These are phyloP conservation scores for Ctenopoma kingsleyae DNA, from an alignment of 2,797 vertebrate genomes.

Conservation along the genomic window DNA sequence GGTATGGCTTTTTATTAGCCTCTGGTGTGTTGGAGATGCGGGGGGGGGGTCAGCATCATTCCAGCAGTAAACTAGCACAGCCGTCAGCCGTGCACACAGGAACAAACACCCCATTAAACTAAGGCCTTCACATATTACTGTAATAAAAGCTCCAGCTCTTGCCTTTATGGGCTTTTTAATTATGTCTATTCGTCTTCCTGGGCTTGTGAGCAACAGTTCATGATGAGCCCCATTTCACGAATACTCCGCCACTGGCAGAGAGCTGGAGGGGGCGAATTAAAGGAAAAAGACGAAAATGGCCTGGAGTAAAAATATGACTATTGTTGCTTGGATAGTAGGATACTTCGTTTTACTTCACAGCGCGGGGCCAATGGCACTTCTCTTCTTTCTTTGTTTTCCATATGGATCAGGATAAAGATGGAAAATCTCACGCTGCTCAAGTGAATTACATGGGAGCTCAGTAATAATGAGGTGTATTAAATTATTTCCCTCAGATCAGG, in stretches of 20 bases:
- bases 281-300: conserved; percentile 41
- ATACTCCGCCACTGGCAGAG: conserved; percentile 51
- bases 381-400: conserved; percentile 35
- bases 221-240: conserved; percentile 72
- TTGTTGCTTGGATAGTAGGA: conserved; percentile 32
- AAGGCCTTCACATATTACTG: conserved; percentile 78
- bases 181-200: conserved; percentile 82
- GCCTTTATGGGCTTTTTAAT: conserved; percentile 84
- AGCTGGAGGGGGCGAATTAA: conserved; percentile 56
- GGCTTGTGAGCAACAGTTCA: conserved; percentile 77
- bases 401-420: conserved; percentile 37
- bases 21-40: conserved; percentile 53
- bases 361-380: neutral
- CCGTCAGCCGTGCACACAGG: conserved; percentile 62
- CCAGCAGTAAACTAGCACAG: conserved; percentile 57
- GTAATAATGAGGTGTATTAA: conserved; percentile 39
- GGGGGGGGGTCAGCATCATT: conserved; percentile 41
- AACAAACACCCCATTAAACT: conserved; percentile 82
- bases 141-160: conserved; percentile 77
- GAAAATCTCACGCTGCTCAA: conserved; percentile 33
- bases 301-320: conserved; percentile 59
- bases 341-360: conserved; percentile 38
- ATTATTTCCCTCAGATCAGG: conserved; percentile 42
- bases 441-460: conserved; percentile 35
- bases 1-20: conserved; percentile 76